Evolutionary conservation across 1,140 invertebrate genomes (phyloP), one percentile per base, ranked within the genome.

Genomic region (Eueides isabella): DNA sequence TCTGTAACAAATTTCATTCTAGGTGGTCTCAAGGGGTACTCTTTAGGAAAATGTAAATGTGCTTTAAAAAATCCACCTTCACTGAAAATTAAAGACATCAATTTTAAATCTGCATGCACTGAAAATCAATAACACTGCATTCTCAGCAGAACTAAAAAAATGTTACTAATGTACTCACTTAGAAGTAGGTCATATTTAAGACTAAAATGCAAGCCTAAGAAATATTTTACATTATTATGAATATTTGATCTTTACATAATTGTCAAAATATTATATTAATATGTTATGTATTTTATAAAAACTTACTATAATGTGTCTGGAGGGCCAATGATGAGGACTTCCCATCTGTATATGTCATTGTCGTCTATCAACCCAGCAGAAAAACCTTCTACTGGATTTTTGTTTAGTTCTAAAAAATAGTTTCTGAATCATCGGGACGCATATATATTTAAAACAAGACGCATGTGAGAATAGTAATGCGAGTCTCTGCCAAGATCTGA

Each of bases 1-100:
- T 99, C 98, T 92, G 98, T 99, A 77, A 99, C 97, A 95, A 99
- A 99, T 95, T 98, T 99, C 98, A 99, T 99, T 94, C 98, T 97
- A 81, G 99, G 99, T 85, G 99, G 99, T 93, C 98, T 97, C 82
- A 99, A 95, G 85, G 99, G 99, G 94, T 99, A 99, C 93, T 99
- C 99, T 94, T 98, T 98, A 75, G 99, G 99, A 94, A 99, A 99
- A 92, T 97, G 96, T 90, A 99, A 95, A 93, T 98, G 98, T 84
- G 94, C 94, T 95, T 99, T 99, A 93, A 99, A 99, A 93, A 99
- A 99, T 76, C 99, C 99, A 85, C 98, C 99, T 95, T 99, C 99
- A 95, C 97, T 98, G 93, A 67, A 95, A 95, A 85, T 26, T 3
- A 26, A 55, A 55, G 9, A 12, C 48, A 55, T 44, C 6, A 55